A percentile compares a stretch with the other conserved stretches of the same genome.
Evolutionary conservation across 1,140 invertebrate species (phyloP).

Genomic region (Ostrea denselamellosa): DNA sequence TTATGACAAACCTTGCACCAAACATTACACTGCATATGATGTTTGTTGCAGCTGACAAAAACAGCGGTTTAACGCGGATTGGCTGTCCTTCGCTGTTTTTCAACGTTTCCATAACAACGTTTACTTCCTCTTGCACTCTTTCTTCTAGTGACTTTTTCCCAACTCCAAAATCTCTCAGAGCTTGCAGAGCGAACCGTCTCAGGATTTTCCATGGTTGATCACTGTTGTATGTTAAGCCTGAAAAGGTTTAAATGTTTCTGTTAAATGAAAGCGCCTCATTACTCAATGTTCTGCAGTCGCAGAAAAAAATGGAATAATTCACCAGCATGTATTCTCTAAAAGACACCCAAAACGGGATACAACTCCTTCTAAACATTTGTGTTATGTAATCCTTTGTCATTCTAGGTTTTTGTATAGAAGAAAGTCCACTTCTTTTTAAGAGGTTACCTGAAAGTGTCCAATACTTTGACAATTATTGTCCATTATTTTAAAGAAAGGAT

Average conservation of each 20-base stretch:
- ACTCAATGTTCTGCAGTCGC: no score
- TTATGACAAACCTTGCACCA: slow-evolving; percentile 62
- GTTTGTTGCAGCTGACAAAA: slow-evolving; percentile 65
- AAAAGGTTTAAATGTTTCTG: background rate
- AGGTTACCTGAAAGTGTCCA: no score
- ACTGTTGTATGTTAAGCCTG: slow-evolving; percentile 67
- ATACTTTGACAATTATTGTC: no score
- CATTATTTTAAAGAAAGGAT: no score
- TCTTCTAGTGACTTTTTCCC: slow-evolving; percentile 72
- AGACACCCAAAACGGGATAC: no score
- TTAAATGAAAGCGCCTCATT: no score
- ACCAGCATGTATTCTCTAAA: no score
- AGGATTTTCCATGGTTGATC: slow-evolving; percentile 65
- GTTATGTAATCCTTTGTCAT: no score
- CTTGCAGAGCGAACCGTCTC: slow-evolving; percentile 92
- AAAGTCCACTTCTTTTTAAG: no score
- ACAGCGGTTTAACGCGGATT: slow-evolving; percentile 58
- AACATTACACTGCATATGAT: slow-evolving; percentile 71
- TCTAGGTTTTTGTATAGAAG: no score
- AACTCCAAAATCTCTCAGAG: slow-evolving; percentile 91
- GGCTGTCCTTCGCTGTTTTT: slow-evolving; percentile 51
- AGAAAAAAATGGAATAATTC: no score
- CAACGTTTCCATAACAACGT: slow-evolving; percentile 59
- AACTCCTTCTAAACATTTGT: no score
- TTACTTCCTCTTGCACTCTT: slow-evolving; percentile 64